Base-by-base conservation (phyloP, 2,888 invertebrate genomes). In the Latrodectus hesperus region DNA sequence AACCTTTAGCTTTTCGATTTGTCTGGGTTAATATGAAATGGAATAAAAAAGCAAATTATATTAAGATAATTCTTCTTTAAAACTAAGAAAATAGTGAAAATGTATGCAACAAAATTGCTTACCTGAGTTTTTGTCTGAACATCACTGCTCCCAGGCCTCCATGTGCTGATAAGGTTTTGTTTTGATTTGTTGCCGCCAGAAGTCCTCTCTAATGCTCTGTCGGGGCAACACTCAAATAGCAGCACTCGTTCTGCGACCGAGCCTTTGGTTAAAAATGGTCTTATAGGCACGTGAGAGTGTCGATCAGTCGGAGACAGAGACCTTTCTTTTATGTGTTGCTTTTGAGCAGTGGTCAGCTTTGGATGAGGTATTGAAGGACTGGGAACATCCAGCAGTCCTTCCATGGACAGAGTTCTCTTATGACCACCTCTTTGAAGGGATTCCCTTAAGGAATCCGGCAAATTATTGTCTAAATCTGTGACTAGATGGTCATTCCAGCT, bases 171-270 rank as follows among this genome's bases (percentile, higher is more conserved):
- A 14, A 89, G 86, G 26, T 78, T 77, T n/a, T 78, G 83, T 65
- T 89, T 89, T 10, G 78, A 64, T 55, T 89, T 89, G 51, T 82
- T 83, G 60, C 81, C 85, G 52, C 78, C 52, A 10, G 83, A 65
- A 26, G 86, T 76, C 51, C 84, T 72, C 73, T 89, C 86, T 12
- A 90, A 80, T 26, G 90, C 88, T 74, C 83, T 82, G 49, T 90
- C 90, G 14, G 92, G 97, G 91, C 97, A 96, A 92, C 96, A 95
- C 93, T 97, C 97, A 92, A 97, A 97, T 93, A 97, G 96, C 90
- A 97, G 94, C 89, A 97, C 97, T 74, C 97, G 94, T 92, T 97
- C 97, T 49, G 97, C 97, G 4, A 97, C 97, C 9, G 97, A 97
- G 49, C 97, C 97, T 88, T 97, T 94, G 68, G 97, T 96, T 80